Percentiles rank a stretch among this genome's conserved stretches.
These are phyloP conservation scores for Bombus polaris DNA, from an alignment of 1,140 invertebrate species.

Conservation along the genomic window DNA sequence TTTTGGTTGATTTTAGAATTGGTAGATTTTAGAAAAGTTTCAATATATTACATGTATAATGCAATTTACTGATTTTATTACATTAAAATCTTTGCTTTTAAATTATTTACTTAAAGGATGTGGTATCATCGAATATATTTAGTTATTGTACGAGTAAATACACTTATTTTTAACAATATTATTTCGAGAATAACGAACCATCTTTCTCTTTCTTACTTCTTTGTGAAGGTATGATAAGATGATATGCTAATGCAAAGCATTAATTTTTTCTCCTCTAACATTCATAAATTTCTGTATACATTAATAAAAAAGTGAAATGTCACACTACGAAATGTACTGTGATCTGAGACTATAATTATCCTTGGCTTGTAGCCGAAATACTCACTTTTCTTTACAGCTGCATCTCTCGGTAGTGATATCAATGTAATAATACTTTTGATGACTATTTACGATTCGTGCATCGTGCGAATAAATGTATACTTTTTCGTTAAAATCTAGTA, in stretches of 20 bases:
- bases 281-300: constrained; percentile 2
- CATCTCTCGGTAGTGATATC: constrained; percentile 61
- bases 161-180: not conserved
- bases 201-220: not conserved
- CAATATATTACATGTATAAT: constrained; percentile 23
- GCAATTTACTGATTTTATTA: not conserved
- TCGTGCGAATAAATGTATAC: not conserved
- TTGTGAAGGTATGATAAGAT: too few species aligned
- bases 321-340: constrained; percentile 36
- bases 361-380: constrained; percentile 71
- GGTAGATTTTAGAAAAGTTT: not conserved
- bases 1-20: not conserved
- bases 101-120: not conserved
- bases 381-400: constrained; percentile 72
- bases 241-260: not conserved
- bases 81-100: not conserved
- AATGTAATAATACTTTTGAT: constrained; percentile 42
- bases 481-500: not conserved
- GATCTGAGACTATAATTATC: constrained; percentile 76
- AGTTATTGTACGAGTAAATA: not conserved
- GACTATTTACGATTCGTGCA: not conserved
- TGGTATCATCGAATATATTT: not conserved
- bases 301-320: constrained; percentile 44
- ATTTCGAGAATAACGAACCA: not conserved
- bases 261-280: not conserved